Evolutionary conservation across 1,140 invertebrate species (phyloP).

Genomic region (Chelonus insularis): DNA sequence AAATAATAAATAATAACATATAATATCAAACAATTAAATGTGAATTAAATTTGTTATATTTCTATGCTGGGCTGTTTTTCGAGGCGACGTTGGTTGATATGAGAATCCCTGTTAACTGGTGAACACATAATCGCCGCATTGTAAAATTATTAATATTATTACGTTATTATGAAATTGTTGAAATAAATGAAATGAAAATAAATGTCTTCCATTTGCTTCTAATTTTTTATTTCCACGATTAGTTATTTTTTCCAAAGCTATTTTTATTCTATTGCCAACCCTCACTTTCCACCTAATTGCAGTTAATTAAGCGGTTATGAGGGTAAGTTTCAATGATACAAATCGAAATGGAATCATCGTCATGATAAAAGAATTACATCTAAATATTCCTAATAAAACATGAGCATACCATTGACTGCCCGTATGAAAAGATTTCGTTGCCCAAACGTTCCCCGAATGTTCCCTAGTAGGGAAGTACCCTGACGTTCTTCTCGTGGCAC

Average conservation of each 20-base stretch:
- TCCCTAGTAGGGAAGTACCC: too few species aligned
- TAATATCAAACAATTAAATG: conserved; percentile 23
- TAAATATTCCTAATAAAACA: too few species aligned
- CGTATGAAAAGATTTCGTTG: too few species aligned
- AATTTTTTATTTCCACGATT: conserved; percentile 21
- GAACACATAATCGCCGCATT: conserved; percentile 59
- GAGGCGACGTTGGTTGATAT: conserved; percentile 60
- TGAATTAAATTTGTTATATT: conserved; percentile 57
- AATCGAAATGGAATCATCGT: too few species aligned
- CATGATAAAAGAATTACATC: too few species aligned
- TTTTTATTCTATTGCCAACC: too few species aligned
- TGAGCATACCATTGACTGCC: too few species aligned
- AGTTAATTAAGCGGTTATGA: too few species aligned
- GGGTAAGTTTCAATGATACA: too few species aligned
- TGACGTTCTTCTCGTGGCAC: too few species aligned
- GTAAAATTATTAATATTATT: conserved; percentile 61
- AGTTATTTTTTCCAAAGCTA: neutral
- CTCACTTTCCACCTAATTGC: too few species aligned
- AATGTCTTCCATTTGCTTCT: conserved; percentile 42
- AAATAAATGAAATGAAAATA: conserved; percentile 61
- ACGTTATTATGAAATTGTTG: conserved; percentile 63
- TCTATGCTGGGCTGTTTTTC: conserved; percentile 59
- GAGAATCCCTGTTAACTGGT: conserved; percentile 60
- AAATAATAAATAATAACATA: conserved; percentile 11
- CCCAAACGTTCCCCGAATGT: too few species aligned